These are phyloP conservation scores for Plusia festucae DNA, from an alignment of 2,888 invertebrate genomes.

Conservation along the genomic window DNA sequence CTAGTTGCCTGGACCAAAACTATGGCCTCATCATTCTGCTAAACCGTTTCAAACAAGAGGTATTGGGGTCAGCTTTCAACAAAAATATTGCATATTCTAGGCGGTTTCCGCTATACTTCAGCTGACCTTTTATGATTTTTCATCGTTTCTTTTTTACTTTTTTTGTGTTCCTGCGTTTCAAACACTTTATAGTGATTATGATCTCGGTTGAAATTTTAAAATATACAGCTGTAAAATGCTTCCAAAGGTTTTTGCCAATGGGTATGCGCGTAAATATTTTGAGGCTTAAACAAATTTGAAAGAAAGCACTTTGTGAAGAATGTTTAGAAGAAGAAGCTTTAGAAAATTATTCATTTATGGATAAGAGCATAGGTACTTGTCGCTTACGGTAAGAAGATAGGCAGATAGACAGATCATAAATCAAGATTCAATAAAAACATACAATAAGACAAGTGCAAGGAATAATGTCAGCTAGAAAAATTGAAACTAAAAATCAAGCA, in stretches of 20 bases:
- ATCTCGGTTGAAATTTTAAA: conserved; percentile 1
- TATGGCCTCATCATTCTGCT: too few relatives aligned
- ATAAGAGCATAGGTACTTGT: too few relatives aligned
- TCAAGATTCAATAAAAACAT: too few relatives aligned
- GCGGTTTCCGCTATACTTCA: neutral
- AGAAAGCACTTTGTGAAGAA: too few relatives aligned
- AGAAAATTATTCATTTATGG: too few relatives aligned
- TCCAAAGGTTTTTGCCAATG: neutral
- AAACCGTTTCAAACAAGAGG: neutral
- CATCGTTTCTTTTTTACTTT: neutral
- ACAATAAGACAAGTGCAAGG: too few relatives aligned
- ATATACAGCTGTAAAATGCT: neutral
- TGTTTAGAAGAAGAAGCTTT: too few relatives aligned
- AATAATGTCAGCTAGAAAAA: too few relatives aligned
- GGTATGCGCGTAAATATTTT: neutral
- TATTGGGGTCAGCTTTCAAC: conserved; percentile 1
- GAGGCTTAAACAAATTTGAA: too few relatives aligned
- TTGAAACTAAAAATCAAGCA: neutral
- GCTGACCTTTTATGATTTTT: neutral
- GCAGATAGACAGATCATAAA: too few relatives aligned
- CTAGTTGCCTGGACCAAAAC: neutral
- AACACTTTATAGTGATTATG: conserved; percentile 1
- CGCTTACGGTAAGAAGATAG: too few relatives aligned
- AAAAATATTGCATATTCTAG: conserved; percentile 2
- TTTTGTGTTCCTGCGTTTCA: neutral